These are phyloP conservation scores for Caenorhabditis sp. DNA, from an alignment of 2,888 invertebrate genomes.

Conservation along the genomic window DNA sequence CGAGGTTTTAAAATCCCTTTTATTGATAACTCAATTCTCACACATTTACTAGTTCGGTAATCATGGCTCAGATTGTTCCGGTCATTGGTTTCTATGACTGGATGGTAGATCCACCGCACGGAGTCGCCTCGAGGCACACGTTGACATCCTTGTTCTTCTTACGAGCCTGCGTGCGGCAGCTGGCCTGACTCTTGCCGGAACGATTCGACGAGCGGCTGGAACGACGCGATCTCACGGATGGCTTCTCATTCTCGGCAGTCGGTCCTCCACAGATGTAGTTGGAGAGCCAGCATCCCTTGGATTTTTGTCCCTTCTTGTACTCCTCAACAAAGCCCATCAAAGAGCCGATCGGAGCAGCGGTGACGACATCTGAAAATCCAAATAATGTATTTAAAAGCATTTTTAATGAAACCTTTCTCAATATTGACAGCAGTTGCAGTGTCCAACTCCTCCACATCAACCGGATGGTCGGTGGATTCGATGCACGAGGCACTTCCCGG, in stretches of 20 bases:
- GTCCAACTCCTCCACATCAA: constrained; percentile 60
- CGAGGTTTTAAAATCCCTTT: no score
- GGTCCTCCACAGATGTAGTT: constrained; percentile 52
- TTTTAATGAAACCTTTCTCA: constrained; percentile 37
- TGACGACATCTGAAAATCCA: constrained; percentile 44
- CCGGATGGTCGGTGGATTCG: constrained; percentile 57
- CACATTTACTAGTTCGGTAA: no score
- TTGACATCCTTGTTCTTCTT: constrained; percentile 29
- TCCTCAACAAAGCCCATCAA: constrained; percentile 58
- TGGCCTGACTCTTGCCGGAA: constrained; percentile 29
- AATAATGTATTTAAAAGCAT: background rate
- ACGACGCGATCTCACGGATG: constrained; percentile 42
- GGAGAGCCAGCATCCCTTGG: constrained; percentile 54
- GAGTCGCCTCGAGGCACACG: constrained; percentile 56
- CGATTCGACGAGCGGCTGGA: constrained; percentile 15
- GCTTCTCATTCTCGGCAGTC: constrained; percentile 18
- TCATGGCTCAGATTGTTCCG: no score
- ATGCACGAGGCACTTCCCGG: constrained; percentile 58
- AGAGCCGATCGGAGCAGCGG: constrained; percentile 61
- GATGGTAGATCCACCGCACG: constrained; percentile 59
- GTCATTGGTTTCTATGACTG: constrained; percentile 32
- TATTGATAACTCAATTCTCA: no score
- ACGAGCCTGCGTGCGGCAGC: constrained; percentile 32
- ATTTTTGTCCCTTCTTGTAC: constrained; percentile 29
- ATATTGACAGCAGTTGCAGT: constrained; percentile 59